phyloP scores from a whole-genome alignment of 2,797 vertebrate genomes.

The Takifugu rubripes region DNA sequence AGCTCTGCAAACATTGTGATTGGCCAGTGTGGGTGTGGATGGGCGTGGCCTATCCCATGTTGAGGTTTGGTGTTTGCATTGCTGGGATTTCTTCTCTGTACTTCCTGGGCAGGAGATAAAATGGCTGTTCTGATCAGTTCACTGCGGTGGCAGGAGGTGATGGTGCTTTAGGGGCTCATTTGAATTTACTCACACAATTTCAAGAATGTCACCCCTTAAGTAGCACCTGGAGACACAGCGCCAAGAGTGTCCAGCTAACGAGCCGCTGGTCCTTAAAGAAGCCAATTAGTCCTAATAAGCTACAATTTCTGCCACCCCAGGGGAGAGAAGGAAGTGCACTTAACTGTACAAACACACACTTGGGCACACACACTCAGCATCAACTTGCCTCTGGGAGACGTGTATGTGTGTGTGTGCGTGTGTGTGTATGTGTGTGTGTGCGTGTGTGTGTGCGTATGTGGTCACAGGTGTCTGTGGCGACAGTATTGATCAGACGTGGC shows the following conservation, averaged over 20 bases:
- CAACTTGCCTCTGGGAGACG: slow-evolving; percentile 5
- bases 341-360: background rate
- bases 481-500: slow-evolving; percentile 35
- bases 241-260: slow-evolving; percentile 28
- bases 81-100: too few relatives aligned
- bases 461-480: slow-evolving; percentile 14
- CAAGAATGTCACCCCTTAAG: slow-evolving; percentile 4
- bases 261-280: slow-evolving; percentile 48
- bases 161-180: background rate
- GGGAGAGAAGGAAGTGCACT: slow-evolving; percentile 11
- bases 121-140: too few relatives aligned
- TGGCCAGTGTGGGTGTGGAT: too few relatives aligned
- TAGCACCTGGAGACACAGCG: slow-evolving; percentile 4
- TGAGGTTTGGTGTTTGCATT: too few relatives aligned
- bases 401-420: slow-evolving; percentile 1
- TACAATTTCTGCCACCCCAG: slow-evolving; percentile 13
- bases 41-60: too few relatives aligned
- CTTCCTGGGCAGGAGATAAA: too few relatives aligned
- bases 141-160: too few relatives aligned
- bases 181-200: background rate
- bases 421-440: too few relatives aligned
- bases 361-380: background rate
- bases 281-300: slow-evolving; percentile 54
- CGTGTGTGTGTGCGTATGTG: background rate
- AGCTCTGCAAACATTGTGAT: too few relatives aligned